Base-by-base conservation (phyloP, 2,888 invertebrate genomes). In the Sphecodes monilicornis region DNA sequence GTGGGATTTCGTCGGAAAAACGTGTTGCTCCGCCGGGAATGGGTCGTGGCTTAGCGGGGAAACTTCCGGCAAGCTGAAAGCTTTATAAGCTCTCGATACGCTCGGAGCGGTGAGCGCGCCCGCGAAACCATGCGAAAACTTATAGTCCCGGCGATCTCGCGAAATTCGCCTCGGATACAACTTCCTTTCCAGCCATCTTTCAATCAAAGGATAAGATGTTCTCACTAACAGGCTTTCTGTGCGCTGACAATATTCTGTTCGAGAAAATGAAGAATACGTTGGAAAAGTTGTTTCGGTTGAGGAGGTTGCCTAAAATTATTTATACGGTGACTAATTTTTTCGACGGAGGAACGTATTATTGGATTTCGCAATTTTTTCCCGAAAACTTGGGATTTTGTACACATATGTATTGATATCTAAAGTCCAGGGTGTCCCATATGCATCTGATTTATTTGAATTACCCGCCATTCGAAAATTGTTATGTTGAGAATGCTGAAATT, bases 41-140 rank as follows among this genome's bases (percentile, higher is more conserved):
- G 73, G 72, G 71, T 78, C 74, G 68, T 57, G 70, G 76, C 81
- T 81, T 84, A 68, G 71, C 54, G 70, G 32, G 32, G 39, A 82
- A 80, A 43, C 78, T 84, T 36, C 50, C 46, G 46, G 26, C 39
- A 71, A 29, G 46, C 57, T 73, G 78, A 77, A 78, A 78, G 86
- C 82, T 83, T 83, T 76, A 71, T 78, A 86, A 87, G 82, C 77
- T 81, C 32, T 32, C 73, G 36, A 36, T 54, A n/a, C 39, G 36
- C 22, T 43, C 29, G 41, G 26, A 32, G 41, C 43, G 69, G 41
- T 16, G 69, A 26, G 26, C 26, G 57, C 26, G 13, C 1, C 57
- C 29, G 43, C 69, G 43, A 66, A 66, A 36, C 66, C 66, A 3
- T 36, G 36, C 66, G 66, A 39, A 66, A 66, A 39, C 66, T 66